Base-by-base conservation (phyloP, 2,888 invertebrate genomes). In the Mycalesis mineus region DNA sequence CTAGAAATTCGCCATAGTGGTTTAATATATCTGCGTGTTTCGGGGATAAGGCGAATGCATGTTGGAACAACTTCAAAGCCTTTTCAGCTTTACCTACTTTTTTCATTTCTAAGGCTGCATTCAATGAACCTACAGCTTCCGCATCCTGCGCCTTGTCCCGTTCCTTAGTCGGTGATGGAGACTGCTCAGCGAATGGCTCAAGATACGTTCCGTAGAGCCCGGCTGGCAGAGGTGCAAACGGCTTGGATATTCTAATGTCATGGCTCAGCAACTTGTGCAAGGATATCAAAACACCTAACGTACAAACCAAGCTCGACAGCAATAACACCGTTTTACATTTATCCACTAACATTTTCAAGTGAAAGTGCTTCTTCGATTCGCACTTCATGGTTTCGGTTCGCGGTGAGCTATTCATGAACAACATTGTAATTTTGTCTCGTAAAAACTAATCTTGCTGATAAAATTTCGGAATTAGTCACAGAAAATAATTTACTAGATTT, bases 1-100 rank as follows among this genome's bases (percentile, higher is more conserved):
- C 98, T 57, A 98, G 81, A 77, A 97, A 97, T 80, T 98, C 97
- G 9, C 98, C 98, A 77, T 96, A 98, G 72, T 95, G 94, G 64
- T 96, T 95, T 7, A 99, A 88, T 48, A 98, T 94, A 72, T 98
- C 98, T 0, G 98, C 96, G 85, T 98, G 96, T 69, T 94, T 93
- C 0, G 98, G 98, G 11, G 97, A 96, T 40, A 99, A 88, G 0
- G 96, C 96, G 57, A 96, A 92, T 0, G 98, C 98, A 84, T 98
- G 98, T 82, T 97, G 94, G 74, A 96, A 95, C 31, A 97, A 80
- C 77, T 95, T 95, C 37, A 94, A 85, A 0, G 98, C 97, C 83
- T 97, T 97, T 54, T 95, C 95, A 53, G 92, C 86, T 77, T 97
- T 98, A 4, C 97, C 97, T 39, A 92, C 87, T 52, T 92, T 91